phyloP scores from a whole-genome alignment of 2,113 vertebrate genomes.

The Elephantulus edwardii region DNA sequence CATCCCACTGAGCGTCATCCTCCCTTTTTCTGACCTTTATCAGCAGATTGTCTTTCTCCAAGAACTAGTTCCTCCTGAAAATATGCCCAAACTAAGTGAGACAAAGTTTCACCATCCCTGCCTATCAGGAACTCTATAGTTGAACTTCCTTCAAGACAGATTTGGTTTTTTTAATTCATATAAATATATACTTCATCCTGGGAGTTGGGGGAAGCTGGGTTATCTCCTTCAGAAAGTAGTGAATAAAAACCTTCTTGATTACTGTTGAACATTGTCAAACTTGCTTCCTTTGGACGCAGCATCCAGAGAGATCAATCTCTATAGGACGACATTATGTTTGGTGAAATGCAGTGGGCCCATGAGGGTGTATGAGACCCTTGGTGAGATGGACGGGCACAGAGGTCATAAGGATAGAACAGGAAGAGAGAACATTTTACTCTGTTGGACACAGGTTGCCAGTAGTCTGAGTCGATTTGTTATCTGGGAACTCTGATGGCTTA shows the following conservation, averaged over 20 bases:
- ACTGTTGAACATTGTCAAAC: neutral
- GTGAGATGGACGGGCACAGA: neutral
- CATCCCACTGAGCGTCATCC: too few relatives aligned
- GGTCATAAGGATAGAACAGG: neutral
- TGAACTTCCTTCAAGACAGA: too few relatives aligned
- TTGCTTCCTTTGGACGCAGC: neutral
- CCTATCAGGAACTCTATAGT: too few relatives aligned
- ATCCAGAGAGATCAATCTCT: neutral
- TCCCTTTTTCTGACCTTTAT: too few relatives aligned
- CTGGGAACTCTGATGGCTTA: too few relatives aligned
- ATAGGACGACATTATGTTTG: neutral
- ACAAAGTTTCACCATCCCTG: too few relatives aligned
- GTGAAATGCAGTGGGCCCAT: neutral
- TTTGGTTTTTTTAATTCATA: too few relatives aligned
- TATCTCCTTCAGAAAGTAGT: neutral
- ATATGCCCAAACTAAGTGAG: too few relatives aligned
- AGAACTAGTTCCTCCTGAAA: too few relatives aligned
- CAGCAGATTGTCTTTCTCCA: too few relatives aligned
- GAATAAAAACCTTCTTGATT: neutral
- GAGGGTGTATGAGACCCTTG: neutral
- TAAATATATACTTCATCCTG: too few relatives aligned
- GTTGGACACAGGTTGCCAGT: neutral
- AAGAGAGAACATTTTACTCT: neutral
- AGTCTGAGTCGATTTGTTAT: neutral
- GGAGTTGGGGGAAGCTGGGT: neutral